Evolutionary conservation across 2,888 invertebrate genomes (phyloP).

Genomic region (Tillus elongatus): DNA sequence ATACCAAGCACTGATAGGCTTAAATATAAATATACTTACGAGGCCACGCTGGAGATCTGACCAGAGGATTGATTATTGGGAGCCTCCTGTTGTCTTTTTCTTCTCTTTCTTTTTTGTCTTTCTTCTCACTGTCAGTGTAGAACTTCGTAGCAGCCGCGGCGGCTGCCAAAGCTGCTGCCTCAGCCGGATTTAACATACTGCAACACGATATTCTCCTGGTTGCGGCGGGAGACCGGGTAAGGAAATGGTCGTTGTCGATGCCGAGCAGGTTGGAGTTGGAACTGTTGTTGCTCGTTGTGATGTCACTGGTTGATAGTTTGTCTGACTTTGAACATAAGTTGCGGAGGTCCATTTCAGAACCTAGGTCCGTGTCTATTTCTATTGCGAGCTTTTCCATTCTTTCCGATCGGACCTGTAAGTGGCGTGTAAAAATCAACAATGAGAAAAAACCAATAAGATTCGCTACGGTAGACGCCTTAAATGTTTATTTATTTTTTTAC

Average conservation of each 20-base stretch:
- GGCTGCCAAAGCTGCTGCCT: slow-evolving; percentile 52
- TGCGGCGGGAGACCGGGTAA: slow-evolving; percentile 73
- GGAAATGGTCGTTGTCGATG: slow-evolving; percentile 55
- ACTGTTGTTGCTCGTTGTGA: slow-evolving; percentile 37
- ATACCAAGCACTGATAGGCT: no score
- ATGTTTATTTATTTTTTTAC: no score
- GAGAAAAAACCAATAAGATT: no score
- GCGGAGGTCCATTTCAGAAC: slow-evolving; percentile 32
- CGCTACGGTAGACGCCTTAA: no score
- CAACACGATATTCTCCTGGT: slow-evolving; percentile 86
- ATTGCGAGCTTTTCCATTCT: slow-evolving; percentile 34
- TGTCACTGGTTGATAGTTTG: slow-evolving; percentile 35
- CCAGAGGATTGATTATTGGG: slow-evolving; percentile 85
- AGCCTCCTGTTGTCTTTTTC: slow-evolving; percentile 55
- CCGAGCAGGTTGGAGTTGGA: slow-evolving; percentile 53
- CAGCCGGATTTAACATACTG: slow-evolving; percentile 71
- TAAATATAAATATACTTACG: no score
- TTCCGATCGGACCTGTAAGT: slow-evolving; percentile 30
- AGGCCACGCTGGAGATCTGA: slow-evolving; percentile 81
- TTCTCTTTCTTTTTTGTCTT: slow-evolving; percentile 37
- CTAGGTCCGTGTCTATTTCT: slow-evolving; percentile 34
- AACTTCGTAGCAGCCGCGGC: slow-evolving; percentile 53
- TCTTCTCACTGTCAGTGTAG: slow-evolving; percentile 39
- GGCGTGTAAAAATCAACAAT: no score
- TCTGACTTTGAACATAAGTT: slow-evolving; percentile 34